These are phyloP conservation scores for Parochlus steinenii DNA, from an alignment of 2,888 invertebrate genomes.

Conservation along the genomic window DNA sequence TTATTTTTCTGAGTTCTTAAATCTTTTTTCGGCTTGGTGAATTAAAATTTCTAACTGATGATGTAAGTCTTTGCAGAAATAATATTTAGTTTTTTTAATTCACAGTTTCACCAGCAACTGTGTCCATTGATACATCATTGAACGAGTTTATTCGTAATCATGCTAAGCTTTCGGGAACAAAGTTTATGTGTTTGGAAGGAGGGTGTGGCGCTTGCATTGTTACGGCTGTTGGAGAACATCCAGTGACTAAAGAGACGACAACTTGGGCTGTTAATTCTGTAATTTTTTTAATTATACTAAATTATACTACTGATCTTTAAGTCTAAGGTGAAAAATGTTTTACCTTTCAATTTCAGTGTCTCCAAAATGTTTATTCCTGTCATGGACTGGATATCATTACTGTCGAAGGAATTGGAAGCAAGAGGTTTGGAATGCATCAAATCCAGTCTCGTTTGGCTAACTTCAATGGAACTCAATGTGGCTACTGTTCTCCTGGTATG, in stretches of 20 bases:
- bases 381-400: conserved; percentile 52
- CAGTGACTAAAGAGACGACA: conserved; percentile 32
- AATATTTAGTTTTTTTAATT: neutral
- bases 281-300: conserved; percentile 23
- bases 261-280: conserved; percentile 49
- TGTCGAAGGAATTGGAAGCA: conserved; percentile 53
- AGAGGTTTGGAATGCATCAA: conserved; percentile 46
- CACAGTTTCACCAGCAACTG: conserved; percentile 7
- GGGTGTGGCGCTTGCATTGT: conserved; percentile 48
- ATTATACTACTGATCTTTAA: no score
- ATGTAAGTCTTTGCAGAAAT: neutral
- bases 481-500: conserved; percentile 62
- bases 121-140: conserved; percentile 32
- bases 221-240: conserved; percentile 29
- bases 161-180: conserved; percentile 42
- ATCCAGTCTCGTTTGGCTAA: conserved; percentile 46
- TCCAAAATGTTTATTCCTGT: conserved; percentile 29
- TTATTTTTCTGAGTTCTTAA: no score
- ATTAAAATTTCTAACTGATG: no score
- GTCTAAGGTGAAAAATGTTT: neutral
- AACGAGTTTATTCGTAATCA: conserved; percentile 41
- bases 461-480: conserved; percentile 56
- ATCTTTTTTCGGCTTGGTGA: no score
- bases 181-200: conserved; percentile 49
- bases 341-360: conserved; percentile 11